phyloP scores from a whole-genome alignment of 1,140 invertebrate species.

The Sitophilus oryzae region DNA sequence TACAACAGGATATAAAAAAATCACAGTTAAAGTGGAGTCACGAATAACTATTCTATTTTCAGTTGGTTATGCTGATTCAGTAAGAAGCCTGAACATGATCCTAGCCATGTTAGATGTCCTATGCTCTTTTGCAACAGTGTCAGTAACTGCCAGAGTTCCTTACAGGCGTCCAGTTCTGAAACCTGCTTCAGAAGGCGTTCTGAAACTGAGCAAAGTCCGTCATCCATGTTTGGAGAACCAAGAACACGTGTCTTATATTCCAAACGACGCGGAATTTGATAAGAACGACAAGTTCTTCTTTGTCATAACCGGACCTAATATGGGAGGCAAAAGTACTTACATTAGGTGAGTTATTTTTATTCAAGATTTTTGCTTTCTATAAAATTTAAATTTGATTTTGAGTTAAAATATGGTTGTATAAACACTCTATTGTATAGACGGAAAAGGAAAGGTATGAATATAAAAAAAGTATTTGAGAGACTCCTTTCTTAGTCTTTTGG shows the following conservation, averaged over 20 bases:
- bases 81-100: slow-evolving; percentile 68
- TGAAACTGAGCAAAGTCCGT: slow-evolving; percentile 69
- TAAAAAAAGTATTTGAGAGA: no score
- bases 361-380: background rate
- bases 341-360: slow-evolving; percentile 57
- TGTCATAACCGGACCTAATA: slow-evolving; percentile 93
- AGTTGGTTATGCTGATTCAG: slow-evolving; percentile 77
- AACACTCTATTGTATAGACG: no score
- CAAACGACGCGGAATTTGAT: slow-evolving; percentile 77
- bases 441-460: no score
- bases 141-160: slow-evolving; percentile 62
- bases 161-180: slow-evolving; percentile 75
- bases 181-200: slow-evolving; percentile 55
- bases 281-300: slow-evolving; percentile 68
- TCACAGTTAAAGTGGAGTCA: no score
- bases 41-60: no score
- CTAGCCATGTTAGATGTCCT: slow-evolving; percentile 83
- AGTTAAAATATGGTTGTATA: no score
- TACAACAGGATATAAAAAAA: no score
- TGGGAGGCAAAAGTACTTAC: slow-evolving; percentile 98
- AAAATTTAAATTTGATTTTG: no score
- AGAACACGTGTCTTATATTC: slow-evolving; percentile 41
- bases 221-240: slow-evolving; percentile 88
- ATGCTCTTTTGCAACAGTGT: slow-evolving; percentile 73
- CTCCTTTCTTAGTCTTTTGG: no score